phyloP scores from a whole-genome alignment of 2,888 invertebrate species.

The Drosophila nigricruria region DNA sequence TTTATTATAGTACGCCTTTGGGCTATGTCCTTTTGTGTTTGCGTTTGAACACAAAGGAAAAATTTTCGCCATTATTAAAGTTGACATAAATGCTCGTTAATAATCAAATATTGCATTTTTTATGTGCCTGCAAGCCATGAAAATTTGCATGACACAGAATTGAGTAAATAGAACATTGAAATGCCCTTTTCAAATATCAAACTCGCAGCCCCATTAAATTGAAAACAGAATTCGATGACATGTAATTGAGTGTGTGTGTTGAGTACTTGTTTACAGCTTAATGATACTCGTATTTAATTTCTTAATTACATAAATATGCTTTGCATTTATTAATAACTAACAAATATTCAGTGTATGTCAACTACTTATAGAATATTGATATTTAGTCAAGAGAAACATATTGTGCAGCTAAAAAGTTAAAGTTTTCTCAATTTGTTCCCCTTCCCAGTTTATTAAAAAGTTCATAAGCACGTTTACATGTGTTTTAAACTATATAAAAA shows the following conservation, averaged over 20 bases:
- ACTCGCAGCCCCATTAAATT: background rate
- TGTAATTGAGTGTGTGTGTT: background rate
- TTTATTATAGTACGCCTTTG: background rate
- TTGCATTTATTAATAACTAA: background rate
- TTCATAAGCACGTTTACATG: background rate
- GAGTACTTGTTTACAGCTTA: background rate
- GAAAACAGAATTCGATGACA: background rate
- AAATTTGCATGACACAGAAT: background rate
- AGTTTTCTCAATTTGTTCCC: too few relatives aligned
- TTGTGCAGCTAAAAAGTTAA: background rate
- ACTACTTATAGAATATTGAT: background rate
- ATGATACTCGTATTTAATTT: background rate
- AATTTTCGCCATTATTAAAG: background rate
- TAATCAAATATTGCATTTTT: slow-evolving; percentile 3
- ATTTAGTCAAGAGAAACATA: background rate
- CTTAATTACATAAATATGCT: background rate
- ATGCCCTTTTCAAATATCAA: background rate
- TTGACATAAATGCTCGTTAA: background rate
- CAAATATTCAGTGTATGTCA: background rate
- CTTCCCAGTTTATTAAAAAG: too few relatives aligned
- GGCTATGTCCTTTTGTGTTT: background rate
- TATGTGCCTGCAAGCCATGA: background rate
- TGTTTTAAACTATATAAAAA: background rate
- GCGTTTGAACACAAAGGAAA: background rate
- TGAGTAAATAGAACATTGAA: background rate